Evolutionary conservation across 1,140 invertebrate species (phyloP).

Genomic region (Zaprionus vittiger): DNA sequence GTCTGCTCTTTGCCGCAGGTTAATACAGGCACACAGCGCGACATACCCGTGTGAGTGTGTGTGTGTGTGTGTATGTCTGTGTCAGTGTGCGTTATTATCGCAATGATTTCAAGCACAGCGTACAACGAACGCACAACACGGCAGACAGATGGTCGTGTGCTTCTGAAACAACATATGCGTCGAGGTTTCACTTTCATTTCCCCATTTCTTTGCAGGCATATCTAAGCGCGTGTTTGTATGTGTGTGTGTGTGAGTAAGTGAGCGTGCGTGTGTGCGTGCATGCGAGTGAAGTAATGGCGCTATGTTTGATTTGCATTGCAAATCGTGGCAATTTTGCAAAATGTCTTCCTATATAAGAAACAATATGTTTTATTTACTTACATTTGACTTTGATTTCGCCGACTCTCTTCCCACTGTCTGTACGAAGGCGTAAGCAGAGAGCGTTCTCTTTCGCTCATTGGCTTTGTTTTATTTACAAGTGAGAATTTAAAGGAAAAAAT

Average conservation of each 20-base stretch:
- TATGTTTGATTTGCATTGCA: slow-evolving; percentile 82
- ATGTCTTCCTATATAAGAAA: slow-evolving; percentile 81
- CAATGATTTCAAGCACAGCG: slow-evolving; percentile 58
- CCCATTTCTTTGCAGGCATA: slow-evolving; percentile 14
- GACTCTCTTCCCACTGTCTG: slow-evolving; percentile 24
- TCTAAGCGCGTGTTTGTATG: background rate
- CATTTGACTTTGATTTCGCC: slow-evolving; percentile 79
- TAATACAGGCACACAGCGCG: slow-evolving; percentile 53
- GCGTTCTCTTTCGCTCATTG: slow-evolving; percentile 6
- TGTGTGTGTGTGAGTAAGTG: slow-evolving; percentile 1
- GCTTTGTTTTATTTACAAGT: slow-evolving; percentile 28
- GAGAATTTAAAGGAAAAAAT: slow-evolving; percentile 13
- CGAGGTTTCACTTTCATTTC: slow-evolving; percentile 71
- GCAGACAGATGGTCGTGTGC: slow-evolving; percentile 50
- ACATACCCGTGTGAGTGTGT: slow-evolving; percentile 25
- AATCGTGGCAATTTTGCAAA: slow-evolving; percentile 81
- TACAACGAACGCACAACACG: slow-evolving; percentile 20
- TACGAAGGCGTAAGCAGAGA: slow-evolving; percentile 20
- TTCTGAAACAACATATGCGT: slow-evolving; percentile 74
- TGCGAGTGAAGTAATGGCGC: slow-evolving; percentile 73
- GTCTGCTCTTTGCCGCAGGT: slow-evolving; percentile 70
- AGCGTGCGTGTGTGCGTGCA: slow-evolving; percentile 26
- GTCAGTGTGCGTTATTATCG: slow-evolving; percentile 69
- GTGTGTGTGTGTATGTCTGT: slow-evolving; percentile 34
- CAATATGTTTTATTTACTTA: slow-evolving; percentile 83